phyloP scores from a whole-genome alignment of 2,113 vertebrate genomes.

The Sceloporus undulatus region DNA sequence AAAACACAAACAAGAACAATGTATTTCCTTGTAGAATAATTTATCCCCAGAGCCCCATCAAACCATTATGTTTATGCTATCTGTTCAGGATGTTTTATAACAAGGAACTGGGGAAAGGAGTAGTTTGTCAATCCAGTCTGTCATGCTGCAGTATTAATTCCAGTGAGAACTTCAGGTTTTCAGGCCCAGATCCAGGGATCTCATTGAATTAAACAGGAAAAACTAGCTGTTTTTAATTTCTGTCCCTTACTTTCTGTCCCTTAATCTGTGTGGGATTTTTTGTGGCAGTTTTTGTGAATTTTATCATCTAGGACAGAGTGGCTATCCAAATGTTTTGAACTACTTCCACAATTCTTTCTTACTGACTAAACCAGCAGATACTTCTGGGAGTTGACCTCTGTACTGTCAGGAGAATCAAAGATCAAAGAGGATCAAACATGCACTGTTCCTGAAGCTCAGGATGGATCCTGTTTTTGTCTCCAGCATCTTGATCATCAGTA shows the following conservation, averaged over 20 bases:
- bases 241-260: background rate
- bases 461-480: background rate
- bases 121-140: background rate
- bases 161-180: background rate
- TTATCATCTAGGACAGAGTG: no score
- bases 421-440: no score
- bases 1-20: background rate
- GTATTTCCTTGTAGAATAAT: background rate
- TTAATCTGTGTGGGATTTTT: no score
- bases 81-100: background rate
- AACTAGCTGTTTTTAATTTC: background rate
- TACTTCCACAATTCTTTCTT: no score
- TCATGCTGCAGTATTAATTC: no score
- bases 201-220: background rate
- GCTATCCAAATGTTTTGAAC: background rate
- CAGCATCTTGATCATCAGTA: background rate
- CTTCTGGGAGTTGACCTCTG: no score
- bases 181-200: background rate
- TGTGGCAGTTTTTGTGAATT: no score
- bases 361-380: no score
- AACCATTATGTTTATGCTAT: background rate
- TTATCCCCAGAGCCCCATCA: background rate
- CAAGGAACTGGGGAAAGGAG: background rate
- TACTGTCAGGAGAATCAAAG: no score
- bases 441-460: background rate